A percentile compares a stretch with the other conserved stretches of the same genome.
Conservation (phyloP, 2,888 invertebrate genomes). For the Drepanosiphum platanoidis region DNA sequence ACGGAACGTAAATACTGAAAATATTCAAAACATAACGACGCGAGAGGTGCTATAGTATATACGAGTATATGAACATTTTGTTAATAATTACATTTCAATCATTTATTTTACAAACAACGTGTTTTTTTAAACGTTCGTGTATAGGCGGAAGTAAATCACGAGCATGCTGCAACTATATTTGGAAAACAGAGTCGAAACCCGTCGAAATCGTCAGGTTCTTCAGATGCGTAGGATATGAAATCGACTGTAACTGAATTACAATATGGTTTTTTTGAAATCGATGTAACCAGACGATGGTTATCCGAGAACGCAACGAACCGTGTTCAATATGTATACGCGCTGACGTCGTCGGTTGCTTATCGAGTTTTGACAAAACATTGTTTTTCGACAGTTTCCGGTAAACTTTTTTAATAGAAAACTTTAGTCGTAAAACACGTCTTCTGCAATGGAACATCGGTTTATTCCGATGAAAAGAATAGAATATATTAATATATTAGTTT, state of each 20-base stretch:
- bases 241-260: slow-evolving; percentile 38
- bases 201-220: slow-evolving; percentile 10
- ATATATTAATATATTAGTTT: too few species aligned
- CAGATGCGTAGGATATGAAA: background rate
- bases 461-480: background rate
- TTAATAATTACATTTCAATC: too few species aligned
- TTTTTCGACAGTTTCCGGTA: slow-evolving; percentile 24
- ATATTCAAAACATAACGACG: too few species aligned
- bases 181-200: background rate
- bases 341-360: background rate
- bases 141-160: background rate
- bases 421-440: background rate
- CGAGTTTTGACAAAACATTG: slow-evolving; percentile 5
- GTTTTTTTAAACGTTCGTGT: background rate
- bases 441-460: slow-evolving; percentile 9
- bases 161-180: background rate
- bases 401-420: slow-evolving; percentile 57
- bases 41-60: too few species aligned
- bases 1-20: too few species aligned
- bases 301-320: slow-evolving; percentile 16
- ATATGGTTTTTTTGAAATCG: slow-evolving; percentile 16
- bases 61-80: too few species aligned
- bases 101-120: too few species aligned
- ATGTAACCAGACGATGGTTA: slow-evolving; percentile 28
- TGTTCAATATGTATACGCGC: background rate